Evolutionary conservation across 2,888 invertebrate genomes (phyloP).

Genomic region (Perithous albicinctus): DNA sequence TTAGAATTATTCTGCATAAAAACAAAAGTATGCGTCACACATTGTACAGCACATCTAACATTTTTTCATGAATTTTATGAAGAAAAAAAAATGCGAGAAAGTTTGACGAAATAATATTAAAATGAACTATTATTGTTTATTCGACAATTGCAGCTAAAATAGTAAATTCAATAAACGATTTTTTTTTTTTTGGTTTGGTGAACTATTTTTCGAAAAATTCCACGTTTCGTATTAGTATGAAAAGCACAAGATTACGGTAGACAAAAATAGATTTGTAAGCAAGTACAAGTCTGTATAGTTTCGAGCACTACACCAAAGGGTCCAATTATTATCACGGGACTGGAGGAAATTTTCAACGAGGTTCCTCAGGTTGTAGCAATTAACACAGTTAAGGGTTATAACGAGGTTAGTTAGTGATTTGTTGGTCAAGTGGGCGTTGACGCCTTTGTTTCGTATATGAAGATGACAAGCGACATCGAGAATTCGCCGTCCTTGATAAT

Average conservation of each 20-base stretch:
- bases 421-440: slow-evolving; percentile 24
- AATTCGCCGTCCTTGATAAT: background rate
- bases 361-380: background rate
- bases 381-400: background rate
- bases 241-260: background rate
- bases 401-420: slow-evolving; percentile 16
- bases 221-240: background rate
- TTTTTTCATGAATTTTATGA: too few species aligned
- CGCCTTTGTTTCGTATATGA: slow-evolving; percentile 1
- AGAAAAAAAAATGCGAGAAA: too few species aligned
- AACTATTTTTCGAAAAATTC: background rate
- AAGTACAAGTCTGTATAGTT: background rate
- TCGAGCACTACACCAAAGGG: background rate
- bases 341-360: background rate
- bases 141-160: too few species aligned
- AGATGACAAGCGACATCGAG: slow-evolving; percentile 2
- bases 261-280: background rate
- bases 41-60: too few species aligned
- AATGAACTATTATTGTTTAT: too few species aligned
- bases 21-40: too few species aligned
- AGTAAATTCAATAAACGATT: too few species aligned
- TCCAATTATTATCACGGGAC: background rate
- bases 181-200: too few species aligned
- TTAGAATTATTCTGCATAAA: too few species aligned
- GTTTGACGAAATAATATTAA: too few species aligned